Base-by-base conservation (phyloP, 1,140 invertebrate genomes). In the Neodiprion fabricii region DNA sequence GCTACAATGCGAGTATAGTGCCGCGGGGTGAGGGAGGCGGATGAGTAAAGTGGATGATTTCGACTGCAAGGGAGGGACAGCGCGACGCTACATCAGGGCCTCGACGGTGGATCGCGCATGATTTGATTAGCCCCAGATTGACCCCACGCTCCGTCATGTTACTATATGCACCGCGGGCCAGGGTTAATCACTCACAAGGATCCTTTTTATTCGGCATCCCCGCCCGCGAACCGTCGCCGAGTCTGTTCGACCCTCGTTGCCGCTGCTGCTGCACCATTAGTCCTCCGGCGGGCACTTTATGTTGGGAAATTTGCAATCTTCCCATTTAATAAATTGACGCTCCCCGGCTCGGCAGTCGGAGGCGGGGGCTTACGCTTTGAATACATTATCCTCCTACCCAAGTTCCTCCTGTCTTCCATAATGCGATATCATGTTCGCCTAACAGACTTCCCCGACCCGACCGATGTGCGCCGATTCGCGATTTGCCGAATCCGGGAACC, bases 61-160 rank as follows among this genome's bases (percentile, higher is more conserved):
- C 53, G 53, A 17, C 11, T 17, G 53, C 28, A 40, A 40, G n/a
- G 53, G 53, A 7, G 28, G 28, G 28, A 40, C 28, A 40, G 5
- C 1, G 28, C 28, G 28, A 40, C 28, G 28, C 28, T 40, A 5
- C 28, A 61, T 17, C 53, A 61, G 11, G 53, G 53, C 14, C 53
- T 61, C 53, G 66, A 76, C 75, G 71, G 75, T 81, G 75, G 77
- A 81, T 83, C 79, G 82, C 82, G 82, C 84, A 87, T 88, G 86
- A 88, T 88, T 88, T 87, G 87, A 88, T 88, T 88, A 88, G 86
- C 87, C 87, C 87, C 87, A 88, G 87, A 88, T 88, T 88, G 86
- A 88, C 87, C 87, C 86, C 83, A 82, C 78, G 77, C 72, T 78
- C 70, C 72, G 80, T 73, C 72, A 79, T 76, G 81, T 81, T 82